A percentile compares a stretch with the other conserved stretches of the same genome.
Evolutionary conservation across 1,140 invertebrate species (phyloP).

Genomic region (Drosophila orosa): DNA sequence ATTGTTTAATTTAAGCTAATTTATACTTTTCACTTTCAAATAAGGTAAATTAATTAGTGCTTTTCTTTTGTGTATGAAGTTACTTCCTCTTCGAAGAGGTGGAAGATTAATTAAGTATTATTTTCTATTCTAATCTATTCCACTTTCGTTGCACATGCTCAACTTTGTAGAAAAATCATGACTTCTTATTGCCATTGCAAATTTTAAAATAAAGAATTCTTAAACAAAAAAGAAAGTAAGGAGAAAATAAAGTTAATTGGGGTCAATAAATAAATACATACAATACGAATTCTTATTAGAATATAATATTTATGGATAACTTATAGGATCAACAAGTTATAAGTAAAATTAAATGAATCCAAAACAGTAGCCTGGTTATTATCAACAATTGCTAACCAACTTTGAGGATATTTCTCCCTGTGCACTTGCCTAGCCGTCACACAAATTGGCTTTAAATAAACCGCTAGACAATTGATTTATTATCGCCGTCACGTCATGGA

Average conservation of each 20-base stretch:
- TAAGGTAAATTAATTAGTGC: too few relatives aligned
- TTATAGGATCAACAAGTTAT: background rate
- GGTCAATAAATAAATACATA: background rate
- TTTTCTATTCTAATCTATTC: background rate
- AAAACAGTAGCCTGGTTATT: background rate
- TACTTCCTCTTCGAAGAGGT: too few relatives aligned
- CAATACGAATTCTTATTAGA: background rate
- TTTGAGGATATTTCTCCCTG: conserved; percentile 5
- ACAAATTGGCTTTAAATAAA: conserved; percentile 56
- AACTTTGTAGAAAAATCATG: background rate
- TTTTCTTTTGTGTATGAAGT: too few relatives aligned
- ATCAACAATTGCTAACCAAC: background rate
- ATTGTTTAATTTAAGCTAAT: background rate
- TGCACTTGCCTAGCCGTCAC: conserved; percentile 19
- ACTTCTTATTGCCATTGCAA: background rate
- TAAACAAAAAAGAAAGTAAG: background rate
- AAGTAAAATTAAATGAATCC: background rate
- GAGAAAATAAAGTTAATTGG: background rate
- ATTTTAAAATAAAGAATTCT: background rate
- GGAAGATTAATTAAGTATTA: rapidly evolving
- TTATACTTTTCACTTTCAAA: background rate
- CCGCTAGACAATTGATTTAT: conserved; percentile 71
- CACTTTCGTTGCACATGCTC: background rate
- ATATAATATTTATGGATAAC: background rate
- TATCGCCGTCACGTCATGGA: conserved; percentile 65